A percentile compares a stretch with the other conserved stretches of the same genome.
Evolutionary conservation across 2,888 invertebrate species (phyloP).

Genomic region (Pimpla rufipes): DNA sequence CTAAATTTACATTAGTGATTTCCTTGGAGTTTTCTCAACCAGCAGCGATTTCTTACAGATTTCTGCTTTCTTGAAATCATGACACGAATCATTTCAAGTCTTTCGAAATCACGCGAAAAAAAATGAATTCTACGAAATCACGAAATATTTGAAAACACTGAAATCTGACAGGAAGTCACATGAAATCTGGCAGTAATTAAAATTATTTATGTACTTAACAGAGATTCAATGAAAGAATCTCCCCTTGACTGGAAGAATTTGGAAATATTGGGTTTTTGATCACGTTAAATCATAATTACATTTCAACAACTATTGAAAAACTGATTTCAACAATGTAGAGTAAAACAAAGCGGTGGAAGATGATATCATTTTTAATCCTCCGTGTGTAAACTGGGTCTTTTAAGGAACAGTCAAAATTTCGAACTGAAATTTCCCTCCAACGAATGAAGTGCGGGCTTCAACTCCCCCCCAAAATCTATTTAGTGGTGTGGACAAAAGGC

Average conservation of each 20-base stretch:
- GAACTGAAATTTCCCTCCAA: conserved; percentile 24
- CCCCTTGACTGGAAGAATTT: too few species aligned
- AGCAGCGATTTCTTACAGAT: conserved; percentile 17
- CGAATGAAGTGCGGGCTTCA: conserved; percentile 4
- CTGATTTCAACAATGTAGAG: too few species aligned
- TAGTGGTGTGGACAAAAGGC: too few species aligned
- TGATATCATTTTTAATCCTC: too few species aligned
- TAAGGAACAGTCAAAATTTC: conserved; percentile 38
- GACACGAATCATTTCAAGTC: conserved; percentile 22
- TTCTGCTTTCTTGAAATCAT: conserved; percentile 17
- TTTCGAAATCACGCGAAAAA: conserved; percentile 19
- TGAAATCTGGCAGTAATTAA: neutral
- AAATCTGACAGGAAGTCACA: conserved; percentile 34
- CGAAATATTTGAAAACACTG: conserved; percentile 22
- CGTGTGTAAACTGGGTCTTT: conserved; percentile 1
- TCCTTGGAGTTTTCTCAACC: neutral
- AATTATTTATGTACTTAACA: neutral
- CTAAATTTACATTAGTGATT: conserved; percentile 53
- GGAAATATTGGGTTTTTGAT: too few species aligned
- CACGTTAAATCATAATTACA: too few species aligned
- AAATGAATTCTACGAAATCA: conserved; percentile 24
- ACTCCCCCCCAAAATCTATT: neutral
- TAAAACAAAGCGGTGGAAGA: too few species aligned
- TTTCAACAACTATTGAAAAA: too few species aligned
- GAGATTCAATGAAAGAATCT: too few species aligned